Conservation (phyloP, 35 echinoderm and acorn worm genomes). For the Stichopus chloronotus region DNA sequence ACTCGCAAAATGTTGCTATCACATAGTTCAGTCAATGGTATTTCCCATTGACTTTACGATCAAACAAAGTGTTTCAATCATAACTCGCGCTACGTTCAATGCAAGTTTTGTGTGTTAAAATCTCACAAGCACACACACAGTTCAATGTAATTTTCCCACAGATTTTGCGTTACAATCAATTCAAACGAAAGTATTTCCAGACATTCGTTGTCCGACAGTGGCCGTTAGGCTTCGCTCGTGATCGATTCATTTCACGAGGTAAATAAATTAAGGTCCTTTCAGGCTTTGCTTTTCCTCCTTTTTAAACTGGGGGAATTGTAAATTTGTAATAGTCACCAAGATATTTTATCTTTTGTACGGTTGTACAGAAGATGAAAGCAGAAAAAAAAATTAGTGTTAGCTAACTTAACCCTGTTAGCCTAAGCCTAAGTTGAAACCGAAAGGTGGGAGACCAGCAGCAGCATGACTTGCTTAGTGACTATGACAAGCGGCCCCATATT, state of each 20-base stretch:
- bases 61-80: conserved; percentile 8
- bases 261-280: not conserved
- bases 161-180: not conserved
- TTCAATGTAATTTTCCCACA: conserved; percentile 8
- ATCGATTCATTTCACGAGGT: conserved; percentile 14
- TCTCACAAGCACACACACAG: not conserved
- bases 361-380: not conserved
- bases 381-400: too few relatives aligned
- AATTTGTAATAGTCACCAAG: not conserved
- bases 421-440: too few relatives aligned
- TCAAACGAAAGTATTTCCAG: conserved; percentile 27
- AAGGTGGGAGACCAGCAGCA: too few relatives aligned
- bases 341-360: not conserved
- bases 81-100: conserved; percentile 26
- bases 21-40: conserved; percentile 23
- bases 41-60: conserved; percentile 33
- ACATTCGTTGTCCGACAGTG: not conserved
- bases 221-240: not conserved
- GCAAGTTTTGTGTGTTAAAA: conserved; percentile 8
- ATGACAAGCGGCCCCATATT: too few relatives aligned
- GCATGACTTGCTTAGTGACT: not conserved
- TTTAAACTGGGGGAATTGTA: conserved; percentile 22
- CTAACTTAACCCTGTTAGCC: too few relatives aligned
- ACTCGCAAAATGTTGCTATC: not conserved
- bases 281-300: not conserved